Evolutionary conservation across 2,113 vertebrate genomes (phyloP).

Genomic region (Theropithecus gelada): DNA sequence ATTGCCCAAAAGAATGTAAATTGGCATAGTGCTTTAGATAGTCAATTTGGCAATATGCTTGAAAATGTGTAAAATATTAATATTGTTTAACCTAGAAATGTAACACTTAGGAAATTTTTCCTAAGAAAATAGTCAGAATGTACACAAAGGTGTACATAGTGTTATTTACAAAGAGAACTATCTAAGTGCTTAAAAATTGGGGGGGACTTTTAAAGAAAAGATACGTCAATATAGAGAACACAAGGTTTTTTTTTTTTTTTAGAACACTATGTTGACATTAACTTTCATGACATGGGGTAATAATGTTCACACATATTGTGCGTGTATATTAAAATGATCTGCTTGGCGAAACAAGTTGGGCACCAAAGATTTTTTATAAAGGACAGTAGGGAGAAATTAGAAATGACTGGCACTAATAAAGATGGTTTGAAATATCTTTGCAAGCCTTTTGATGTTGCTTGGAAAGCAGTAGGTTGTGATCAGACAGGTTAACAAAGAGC

Average conservation of each 20-base stretch:
- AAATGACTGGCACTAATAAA: neutral
- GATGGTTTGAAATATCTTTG: neutral
- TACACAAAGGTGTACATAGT: neutral
- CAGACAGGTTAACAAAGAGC: neutral
- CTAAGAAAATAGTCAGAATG: neutral
- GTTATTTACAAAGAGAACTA: neutral
- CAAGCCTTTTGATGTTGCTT: neutral
- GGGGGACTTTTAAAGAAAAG: neutral
- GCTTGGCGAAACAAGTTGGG: neutral
- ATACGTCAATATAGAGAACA: neutral
- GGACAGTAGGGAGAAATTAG: neutral
- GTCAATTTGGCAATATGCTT: neutral
- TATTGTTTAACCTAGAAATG: neutral
- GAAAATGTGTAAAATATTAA: neutral
- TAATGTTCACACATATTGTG: neutral
- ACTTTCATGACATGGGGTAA: neutral
- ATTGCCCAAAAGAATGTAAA: neutral
- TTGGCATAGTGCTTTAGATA: neutral
- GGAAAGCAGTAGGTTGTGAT: neutral
- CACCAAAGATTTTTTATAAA: conserved; percentile 14
- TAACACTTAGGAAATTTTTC: neutral
- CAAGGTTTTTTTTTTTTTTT: no score
- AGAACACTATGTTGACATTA: neutral
- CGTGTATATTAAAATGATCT: neutral
- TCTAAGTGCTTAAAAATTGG: neutral